Percentiles rank a stretch among this genome's conserved stretches.
phyloP scores from a whole-genome alignment of 2,888 invertebrate species.

The Nesidiocoris tenuis region DNA sequence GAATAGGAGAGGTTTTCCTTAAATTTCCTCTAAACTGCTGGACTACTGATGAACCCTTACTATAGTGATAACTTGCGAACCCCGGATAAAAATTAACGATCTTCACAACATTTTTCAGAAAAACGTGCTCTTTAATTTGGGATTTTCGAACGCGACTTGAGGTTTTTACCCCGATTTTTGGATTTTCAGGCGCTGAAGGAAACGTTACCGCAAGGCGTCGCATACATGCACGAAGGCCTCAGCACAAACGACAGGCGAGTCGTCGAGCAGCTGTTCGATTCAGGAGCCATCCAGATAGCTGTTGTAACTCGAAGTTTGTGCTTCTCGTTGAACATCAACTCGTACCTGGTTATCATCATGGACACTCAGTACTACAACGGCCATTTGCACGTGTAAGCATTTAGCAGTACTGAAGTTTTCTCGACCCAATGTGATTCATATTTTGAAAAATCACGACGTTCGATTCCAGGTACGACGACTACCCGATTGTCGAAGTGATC shows the following conservation, averaged over 20 bases:
- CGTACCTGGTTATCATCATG: constrained; percentile 94
- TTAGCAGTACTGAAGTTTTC: too few relatives aligned
- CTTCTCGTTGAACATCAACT: constrained; percentile 86
- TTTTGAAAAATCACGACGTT: too few relatives aligned
- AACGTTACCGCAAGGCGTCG: constrained; percentile 91
- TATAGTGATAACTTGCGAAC: too few relatives aligned
- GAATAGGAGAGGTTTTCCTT: too few relatives aligned
- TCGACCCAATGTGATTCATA: too few relatives aligned
- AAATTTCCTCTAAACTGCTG: too few relatives aligned
- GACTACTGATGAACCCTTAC: too few relatives aligned
- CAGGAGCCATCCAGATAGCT: constrained; percentile 88
- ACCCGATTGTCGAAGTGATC: constrained; percentile 93
- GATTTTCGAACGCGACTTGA: too few relatives aligned
- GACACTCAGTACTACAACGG: constrained; percentile 93
- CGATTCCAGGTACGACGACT: constrained; percentile 84
- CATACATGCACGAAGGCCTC: constrained; percentile 95
- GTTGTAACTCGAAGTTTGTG: constrained; percentile 90
- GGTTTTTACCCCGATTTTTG: too few relatives aligned
- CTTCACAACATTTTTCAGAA: too few relatives aligned
- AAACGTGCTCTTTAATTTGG: too few relatives aligned
- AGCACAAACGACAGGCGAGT: constrained; percentile 79
- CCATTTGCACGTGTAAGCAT: constrained; percentile 57
- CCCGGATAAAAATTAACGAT: too few relatives aligned
- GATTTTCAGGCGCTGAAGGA: constrained; percentile 75
- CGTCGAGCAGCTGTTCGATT: constrained; percentile 90